phyloP scores from a whole-genome alignment of 2,888 invertebrate species.

The Drosophila mayaguana region DNA sequence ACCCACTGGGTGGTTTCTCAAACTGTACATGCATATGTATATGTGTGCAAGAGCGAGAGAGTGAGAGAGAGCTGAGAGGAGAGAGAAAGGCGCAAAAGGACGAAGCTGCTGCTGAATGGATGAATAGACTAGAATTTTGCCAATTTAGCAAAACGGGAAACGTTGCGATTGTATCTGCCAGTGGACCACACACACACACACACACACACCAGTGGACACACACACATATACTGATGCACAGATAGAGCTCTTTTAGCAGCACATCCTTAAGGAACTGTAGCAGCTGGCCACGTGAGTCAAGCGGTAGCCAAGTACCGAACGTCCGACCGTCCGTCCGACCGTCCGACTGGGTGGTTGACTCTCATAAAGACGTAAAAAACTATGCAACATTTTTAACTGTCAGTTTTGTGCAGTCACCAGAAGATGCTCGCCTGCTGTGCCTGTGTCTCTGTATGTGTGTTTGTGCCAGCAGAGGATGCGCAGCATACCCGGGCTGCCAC shows the following conservation, averaged over 20 bases:
- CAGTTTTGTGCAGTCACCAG: constrained; percentile 67
- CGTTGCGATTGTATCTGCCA: constrained; percentile 63
- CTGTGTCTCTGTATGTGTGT: constrained; percentile 5
- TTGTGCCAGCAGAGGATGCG: constrained; percentile 38
- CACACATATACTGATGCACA: constrained; percentile 9
- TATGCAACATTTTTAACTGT: constrained; percentile 79
- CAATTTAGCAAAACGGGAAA: constrained; percentile 80
- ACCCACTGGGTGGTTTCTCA: constrained; percentile 14
- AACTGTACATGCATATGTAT: not conserved
- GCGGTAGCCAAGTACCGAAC: constrained; percentile 33
- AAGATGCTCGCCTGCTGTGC: constrained; percentile 36
- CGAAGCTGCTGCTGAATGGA: constrained; percentile 45
- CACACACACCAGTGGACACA: constrained; percentile 18
- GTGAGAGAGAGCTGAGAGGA: not conserved
- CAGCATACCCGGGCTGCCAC: constrained; percentile 38
- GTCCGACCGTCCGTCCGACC: not conserved
- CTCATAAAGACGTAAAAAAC: constrained; percentile 78
- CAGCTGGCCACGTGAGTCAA: constrained; percentile 64
- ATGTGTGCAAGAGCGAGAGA: not conserved
- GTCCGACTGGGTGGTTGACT: constrained; percentile 72
- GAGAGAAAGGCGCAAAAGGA: constrained; percentile 50
- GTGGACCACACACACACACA: constrained; percentile 58
- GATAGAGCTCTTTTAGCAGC: constrained; percentile 29
- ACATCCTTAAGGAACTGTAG: constrained; percentile 56
- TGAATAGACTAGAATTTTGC: constrained; percentile 75